phyloP scores from a whole-genome alignment of 2,113 vertebrate species.

The Orthonyx spaldingii region DNA sequence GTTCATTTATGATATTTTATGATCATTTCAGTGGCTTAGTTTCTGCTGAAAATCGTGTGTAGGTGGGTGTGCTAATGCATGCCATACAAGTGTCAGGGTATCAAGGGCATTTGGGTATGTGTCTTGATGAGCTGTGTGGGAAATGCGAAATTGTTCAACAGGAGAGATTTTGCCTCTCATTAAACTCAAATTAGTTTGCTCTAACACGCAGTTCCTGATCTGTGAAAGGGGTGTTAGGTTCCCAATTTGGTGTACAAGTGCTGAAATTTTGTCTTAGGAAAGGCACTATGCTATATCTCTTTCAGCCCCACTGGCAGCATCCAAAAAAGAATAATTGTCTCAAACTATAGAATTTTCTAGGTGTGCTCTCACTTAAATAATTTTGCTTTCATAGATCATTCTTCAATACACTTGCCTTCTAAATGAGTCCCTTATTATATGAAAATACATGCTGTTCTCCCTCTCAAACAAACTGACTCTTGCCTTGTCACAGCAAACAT shows the following conservation, averaged over 20 bases:
- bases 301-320: background rate
- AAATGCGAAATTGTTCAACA: background rate
- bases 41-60: background rate
- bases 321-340: background rate
- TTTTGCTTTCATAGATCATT: background rate
- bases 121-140: background rate
- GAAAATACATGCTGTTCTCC: background rate
- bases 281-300: background rate
- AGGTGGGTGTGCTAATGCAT: background rate
- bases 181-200: background rate
- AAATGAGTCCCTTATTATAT: background rate
- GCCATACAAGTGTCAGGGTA: background rate
- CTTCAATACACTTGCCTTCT: background rate
- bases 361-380: accelerated
- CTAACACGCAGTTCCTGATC: background rate
- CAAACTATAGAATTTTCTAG: background rate
- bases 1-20: background rate
- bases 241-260: background rate
- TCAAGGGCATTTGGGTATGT: background rate
- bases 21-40: background rate
- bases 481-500: background rate
- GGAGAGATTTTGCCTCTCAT: background rate
- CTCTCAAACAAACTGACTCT: background rate
- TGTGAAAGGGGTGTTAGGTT: background rate
- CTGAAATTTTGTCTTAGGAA: background rate